phyloP scores from a whole-genome alignment of 2,113 vertebrate species.

The Sus scrofa region T2T-Sscrofa CM000818.6:76547001-76547500 shows the following conservation, averaged over 20 bases:
- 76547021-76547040: background rate
- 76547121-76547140: conserved; percentile 14
- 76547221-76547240: background rate
- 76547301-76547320: background rate
- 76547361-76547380: background rate
- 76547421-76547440: background rate
- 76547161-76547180: background rate
- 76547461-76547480: background rate
- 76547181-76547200: background rate
- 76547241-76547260: conserved; percentile 26
- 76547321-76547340: background rate
- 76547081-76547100: background rate
- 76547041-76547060: background rate
- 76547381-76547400: background rate
- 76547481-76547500: background rate
- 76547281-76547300: conserved; percentile 14
- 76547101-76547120: background rate
- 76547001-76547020: conserved; percentile 38
- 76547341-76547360: background rate
- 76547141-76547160: background rate
- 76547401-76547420: background rate
- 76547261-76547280: conserved; percentile 15
- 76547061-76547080: conserved; percentile 19
- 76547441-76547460: background rate
- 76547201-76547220: background rate